These are phyloP conservation scores for Noctua janthe DNA, from an alignment of 2,888 invertebrate species.

Conservation along the genomic window DNA sequence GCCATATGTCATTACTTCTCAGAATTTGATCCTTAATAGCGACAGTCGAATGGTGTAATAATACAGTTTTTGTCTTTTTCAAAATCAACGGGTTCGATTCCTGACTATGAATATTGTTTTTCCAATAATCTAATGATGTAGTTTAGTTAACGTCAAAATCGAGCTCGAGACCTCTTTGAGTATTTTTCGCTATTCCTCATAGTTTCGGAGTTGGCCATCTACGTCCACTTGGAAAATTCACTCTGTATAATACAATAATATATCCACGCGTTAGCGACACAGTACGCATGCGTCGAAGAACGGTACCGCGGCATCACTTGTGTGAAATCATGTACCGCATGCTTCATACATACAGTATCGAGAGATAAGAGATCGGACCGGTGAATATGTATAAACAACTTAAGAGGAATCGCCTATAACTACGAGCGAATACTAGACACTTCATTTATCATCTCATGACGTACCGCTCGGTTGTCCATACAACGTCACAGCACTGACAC, in stretches of 20 bases:
- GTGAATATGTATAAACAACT: neutral
- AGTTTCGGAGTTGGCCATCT: too few species aligned
- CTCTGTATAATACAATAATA: neutral
- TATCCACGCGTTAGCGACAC: neutral
- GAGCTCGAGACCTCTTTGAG: too few species aligned
- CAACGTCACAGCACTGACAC: neutral
- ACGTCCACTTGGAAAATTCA: too few species aligned
- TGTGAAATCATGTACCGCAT: neutral
- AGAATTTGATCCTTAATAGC: too few species aligned
- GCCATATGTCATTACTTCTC: too few species aligned
- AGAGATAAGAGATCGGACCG: neutral
- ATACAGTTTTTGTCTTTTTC: too few species aligned
- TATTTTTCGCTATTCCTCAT: too few species aligned
- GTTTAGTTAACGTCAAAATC: too few species aligned
- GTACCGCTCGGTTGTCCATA: neutral
- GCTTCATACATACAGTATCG: constrained; percentile 3
- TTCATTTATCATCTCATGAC: neutral
- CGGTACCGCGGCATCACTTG: neutral
- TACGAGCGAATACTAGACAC: neutral
- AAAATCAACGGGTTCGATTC: too few species aligned
- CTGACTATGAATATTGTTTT: too few species aligned
- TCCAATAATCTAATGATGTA: too few species aligned
- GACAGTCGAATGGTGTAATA: too few species aligned
- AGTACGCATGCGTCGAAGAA: neutral
- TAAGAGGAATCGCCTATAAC: neutral